Base-by-base conservation (phyloP, 2,113 vertebrate species). In the Elephantulus edwardii region DNA sequence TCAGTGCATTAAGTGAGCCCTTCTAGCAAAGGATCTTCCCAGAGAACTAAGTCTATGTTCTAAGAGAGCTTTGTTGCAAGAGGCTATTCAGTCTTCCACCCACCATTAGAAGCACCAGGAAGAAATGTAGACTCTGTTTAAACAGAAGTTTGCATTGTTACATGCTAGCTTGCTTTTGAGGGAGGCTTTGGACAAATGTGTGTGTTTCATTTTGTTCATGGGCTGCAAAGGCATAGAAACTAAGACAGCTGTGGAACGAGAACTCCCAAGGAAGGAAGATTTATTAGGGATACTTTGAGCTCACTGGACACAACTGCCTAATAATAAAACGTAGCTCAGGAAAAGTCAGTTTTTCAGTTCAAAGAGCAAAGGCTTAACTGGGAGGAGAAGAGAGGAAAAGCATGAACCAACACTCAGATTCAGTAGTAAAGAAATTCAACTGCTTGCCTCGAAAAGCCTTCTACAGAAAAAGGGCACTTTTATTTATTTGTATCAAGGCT, bases 361-460 rank as follows among this genome's bases (percentile, higher is more conserved):
- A 56, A 78, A 83, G 62, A 92, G 26, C 26, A 52, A 91, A 89
- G 80, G 81, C 12, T 48, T 86, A 72, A 87, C 68, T 20, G 20
- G 22, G 14, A 8, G 26, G 4, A 50, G 26, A 10, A 33, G 2
- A 38, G 38, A 77, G 30, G 28, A 6, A 24, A 66, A 0, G 0
- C 33, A n/a, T 77, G 30, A 91, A 91, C 26, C 66, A 86, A 74
- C 89, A 60, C 6, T 4, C 11, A 13, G 75, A 82, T 79, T 85
- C 44, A 35, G 20, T 64, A 52, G 44, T 46, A 88, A 62, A n/a
- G 50, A 91, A 48, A 71, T 62, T 35, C 82, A 88, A 88, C 30
- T n/a, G 7, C 38, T 91, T 87, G 28, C 1, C 35, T 95, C n/a
- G n/a, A n/a, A n/a, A n/a, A n/a, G n/a, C n/a, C n/a, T n/a, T 85